Conservation (phyloP, 2,113 vertebrate genomes). For the Oreochromis aureus region DNA sequence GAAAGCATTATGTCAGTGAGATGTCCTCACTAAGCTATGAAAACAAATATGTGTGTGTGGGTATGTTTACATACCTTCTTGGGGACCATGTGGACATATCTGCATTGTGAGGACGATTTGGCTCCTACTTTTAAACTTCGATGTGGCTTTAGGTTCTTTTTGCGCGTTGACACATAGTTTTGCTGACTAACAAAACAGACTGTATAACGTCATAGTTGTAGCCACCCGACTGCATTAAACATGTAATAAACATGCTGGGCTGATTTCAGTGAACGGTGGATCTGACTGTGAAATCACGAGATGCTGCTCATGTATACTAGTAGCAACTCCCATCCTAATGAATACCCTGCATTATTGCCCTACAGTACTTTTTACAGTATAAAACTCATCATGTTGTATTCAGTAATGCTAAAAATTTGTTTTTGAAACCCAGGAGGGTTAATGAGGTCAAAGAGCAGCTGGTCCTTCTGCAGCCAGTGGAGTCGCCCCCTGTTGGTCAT, state of each 20-base stretch:
- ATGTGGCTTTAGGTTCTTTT: background rate
- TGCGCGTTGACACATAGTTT: background rate
- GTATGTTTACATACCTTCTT: background rate
- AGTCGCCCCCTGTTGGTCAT: background rate
- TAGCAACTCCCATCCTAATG: background rate
- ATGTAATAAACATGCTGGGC: background rate
- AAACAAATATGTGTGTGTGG: background rate
- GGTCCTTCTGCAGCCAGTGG: background rate
- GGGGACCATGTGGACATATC: background rate
- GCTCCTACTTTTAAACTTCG: background rate
- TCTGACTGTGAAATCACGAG: background rate
- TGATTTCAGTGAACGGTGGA: background rate
- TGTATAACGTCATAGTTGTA: background rate
- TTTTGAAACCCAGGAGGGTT: background rate
- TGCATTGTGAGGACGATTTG: background rate
- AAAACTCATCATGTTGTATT: background rate
- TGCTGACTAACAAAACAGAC: background rate
- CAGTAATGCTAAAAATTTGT: background rate
- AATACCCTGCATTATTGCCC: background rate
- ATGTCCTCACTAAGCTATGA: background rate
- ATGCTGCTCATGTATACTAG: background rate
- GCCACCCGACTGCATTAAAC: background rate
- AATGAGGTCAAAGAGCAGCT: background rate
- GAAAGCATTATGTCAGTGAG: background rate
- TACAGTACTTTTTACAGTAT: background rate